These are phyloP conservation scores for Oncorhynchus mykiss DNA, from an alignment of 2,113 vertebrate species.

Conservation along the genomic window DNA sequence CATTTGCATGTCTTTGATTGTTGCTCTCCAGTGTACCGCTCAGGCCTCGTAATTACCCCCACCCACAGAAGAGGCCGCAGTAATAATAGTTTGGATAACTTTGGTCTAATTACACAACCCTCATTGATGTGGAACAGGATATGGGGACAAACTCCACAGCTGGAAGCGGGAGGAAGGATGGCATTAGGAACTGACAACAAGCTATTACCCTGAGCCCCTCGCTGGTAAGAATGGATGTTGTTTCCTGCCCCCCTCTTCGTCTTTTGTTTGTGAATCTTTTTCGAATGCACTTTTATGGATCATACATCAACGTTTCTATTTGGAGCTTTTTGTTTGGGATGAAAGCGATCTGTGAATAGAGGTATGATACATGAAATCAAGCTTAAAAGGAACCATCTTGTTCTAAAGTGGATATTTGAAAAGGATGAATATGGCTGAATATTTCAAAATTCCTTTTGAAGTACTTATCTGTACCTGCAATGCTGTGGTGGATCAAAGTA, in stretches of 20 bases:
- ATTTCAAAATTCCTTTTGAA: neutral
- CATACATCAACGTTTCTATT: neutral
- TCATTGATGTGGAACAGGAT: constrained; percentile 29
- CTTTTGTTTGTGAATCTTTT: neutral
- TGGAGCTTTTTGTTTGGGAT: neutral
- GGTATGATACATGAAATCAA: neutral
- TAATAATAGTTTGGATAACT: constrained; percentile 48
- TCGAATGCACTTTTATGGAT: neutral
- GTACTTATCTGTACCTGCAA: neutral
- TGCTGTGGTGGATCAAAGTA: neutral
- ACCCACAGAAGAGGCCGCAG: constrained; percentile 33
- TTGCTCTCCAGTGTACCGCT: constrained; percentile 13
- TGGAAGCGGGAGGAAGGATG: constrained; percentile 7
- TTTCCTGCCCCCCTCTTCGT: neutral
- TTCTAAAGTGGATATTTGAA: neutral
- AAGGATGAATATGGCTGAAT: neutral
- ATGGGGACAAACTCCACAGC: constrained; percentile 31
- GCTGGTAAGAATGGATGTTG: constrained; percentile 29
- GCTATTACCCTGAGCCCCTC: constrained; percentile 34
- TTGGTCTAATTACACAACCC: constrained; percentile 37
- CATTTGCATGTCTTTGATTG: constrained; percentile 44
- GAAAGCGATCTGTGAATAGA: neutral
- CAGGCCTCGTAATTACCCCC: constrained; percentile 36
- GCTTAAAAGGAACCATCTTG: neutral
- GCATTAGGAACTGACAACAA: constrained; percentile 35